Percentiles rank a stretch among this genome's conserved stretches.
Conservation (phyloP, 2,888 invertebrate genomes). For the Camponotus fellah region DNA sequence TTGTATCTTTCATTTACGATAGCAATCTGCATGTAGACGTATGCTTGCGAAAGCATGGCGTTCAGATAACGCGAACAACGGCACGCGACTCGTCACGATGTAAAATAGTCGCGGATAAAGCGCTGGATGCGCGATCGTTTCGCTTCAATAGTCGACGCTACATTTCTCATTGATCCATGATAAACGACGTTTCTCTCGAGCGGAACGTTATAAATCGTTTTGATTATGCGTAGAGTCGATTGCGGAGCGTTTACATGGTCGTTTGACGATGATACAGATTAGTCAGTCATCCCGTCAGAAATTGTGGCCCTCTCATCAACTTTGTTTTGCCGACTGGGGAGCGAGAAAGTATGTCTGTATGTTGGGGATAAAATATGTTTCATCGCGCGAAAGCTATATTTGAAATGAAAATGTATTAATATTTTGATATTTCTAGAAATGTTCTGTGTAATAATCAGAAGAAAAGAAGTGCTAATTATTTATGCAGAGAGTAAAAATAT, state of each 20-base stretch:
- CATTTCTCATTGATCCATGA: slow-evolving; percentile 52
- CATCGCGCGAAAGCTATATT: not conserved
- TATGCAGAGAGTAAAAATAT: not conserved
- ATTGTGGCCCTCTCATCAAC: slow-evolving; percentile 36
- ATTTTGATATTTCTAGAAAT: not conserved
- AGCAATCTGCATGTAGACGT: slow-evolving; percentile 3
- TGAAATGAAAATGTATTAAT: not conserved
- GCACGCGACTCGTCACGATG: slow-evolving; percentile 27
- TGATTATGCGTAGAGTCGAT: slow-evolving; percentile 45
- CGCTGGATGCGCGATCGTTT: slow-evolving; percentile 37
- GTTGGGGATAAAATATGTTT: slow-evolving; percentile 4
- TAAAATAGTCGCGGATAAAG: slow-evolving; percentile 42
- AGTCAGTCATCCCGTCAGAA: slow-evolving; percentile 42
- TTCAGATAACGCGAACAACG: slow-evolving; percentile 28
- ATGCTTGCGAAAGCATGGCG: not conserved
- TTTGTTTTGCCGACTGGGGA: not conserved
- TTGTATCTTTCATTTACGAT: slow-evolving; percentile 29
- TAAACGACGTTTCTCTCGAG: slow-evolving; percentile 46
- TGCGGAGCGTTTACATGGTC: slow-evolving; percentile 45
- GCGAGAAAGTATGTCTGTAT: not conserved
- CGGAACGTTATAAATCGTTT: slow-evolving; percentile 55
- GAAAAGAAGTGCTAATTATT: not conserved
- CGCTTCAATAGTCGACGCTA: slow-evolving; percentile 27
- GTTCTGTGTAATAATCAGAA: not conserved
- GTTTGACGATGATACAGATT: slow-evolving; percentile 53